Percentiles rank a stretch among this genome's conserved stretches.
Conservation (phyloP, 1,140 invertebrate species). For the Trichonephila inaurata region DNA sequence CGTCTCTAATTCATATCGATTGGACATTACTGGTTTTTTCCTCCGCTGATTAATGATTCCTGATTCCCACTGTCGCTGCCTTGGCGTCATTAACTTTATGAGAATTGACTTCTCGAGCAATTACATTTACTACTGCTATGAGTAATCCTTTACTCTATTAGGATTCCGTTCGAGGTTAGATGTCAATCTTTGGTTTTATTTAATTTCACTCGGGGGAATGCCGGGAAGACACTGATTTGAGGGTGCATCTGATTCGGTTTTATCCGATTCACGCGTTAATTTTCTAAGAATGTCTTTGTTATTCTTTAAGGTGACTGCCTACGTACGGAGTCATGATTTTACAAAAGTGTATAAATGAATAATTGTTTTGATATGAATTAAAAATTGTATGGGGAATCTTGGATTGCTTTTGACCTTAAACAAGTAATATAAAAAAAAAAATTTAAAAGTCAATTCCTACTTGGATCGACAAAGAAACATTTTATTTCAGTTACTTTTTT, state of each 20-base stretch:
- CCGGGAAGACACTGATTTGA: background rate
- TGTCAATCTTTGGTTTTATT: background rate
- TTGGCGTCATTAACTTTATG: slow-evolving; percentile 13
- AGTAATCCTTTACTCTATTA: background rate
- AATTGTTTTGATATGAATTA: too few relatives aligned
- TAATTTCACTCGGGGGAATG: background rate
- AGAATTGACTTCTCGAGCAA: background rate
- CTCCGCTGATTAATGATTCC: background rate
- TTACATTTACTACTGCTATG: background rate
- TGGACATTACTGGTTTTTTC: background rate
- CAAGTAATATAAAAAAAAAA: too few relatives aligned
- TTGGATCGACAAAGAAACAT: too few relatives aligned
- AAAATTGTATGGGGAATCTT: too few relatives aligned
- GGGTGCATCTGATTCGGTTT: background rate
- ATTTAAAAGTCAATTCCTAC: too few relatives aligned
- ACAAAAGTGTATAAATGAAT: too few relatives aligned
- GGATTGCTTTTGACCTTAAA: too few relatives aligned
- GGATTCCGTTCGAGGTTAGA: background rate
- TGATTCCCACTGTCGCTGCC: background rate
- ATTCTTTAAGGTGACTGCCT: too few relatives aligned
- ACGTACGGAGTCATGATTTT: too few relatives aligned
- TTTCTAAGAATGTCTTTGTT: too few relatives aligned
- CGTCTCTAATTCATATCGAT: background rate
- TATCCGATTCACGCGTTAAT: background rate
- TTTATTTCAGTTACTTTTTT: too few relatives aligned